Percentiles rank a stretch among this genome's conserved stretches.
These are phyloP conservation scores for Pangasius krempfi DNA, from an alignment of 2,797 vertebrate genomes.

Conservation along the genomic window DNA sequence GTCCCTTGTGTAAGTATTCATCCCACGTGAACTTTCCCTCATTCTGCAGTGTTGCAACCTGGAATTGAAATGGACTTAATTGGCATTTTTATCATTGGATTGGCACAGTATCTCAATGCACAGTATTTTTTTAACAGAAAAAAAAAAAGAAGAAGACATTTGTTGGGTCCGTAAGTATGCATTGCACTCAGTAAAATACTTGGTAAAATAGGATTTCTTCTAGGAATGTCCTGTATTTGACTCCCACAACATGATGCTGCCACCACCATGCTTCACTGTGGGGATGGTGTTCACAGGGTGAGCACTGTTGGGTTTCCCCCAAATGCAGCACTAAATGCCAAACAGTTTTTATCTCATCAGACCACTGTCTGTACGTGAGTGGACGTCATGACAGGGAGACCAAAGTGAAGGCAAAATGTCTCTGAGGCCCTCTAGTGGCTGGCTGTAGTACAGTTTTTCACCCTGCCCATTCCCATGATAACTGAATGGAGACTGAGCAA, in stretches of 20 bases:
- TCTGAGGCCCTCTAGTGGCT: constrained; percentile 5
- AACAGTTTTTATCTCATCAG: not conserved
- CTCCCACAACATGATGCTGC: not conserved
- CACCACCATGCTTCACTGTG: not conserved
- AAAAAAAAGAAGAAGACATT: not conserved
- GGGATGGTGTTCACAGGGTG: not conserved
- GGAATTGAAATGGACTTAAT: not conserved
- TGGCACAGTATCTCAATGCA: not conserved
- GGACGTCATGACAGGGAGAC: not conserved
- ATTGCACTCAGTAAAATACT: too few relatives aligned
- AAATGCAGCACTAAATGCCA: not conserved
- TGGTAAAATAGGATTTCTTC: not conserved
- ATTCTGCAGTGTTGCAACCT: not conserved
- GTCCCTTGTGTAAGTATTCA: not conserved
- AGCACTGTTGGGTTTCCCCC: not conserved
- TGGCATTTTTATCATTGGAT: not conserved
- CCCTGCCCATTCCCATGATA: not conserved
- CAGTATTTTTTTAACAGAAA: not conserved
- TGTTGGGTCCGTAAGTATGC: not conserved
- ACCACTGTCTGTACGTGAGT: not conserved
- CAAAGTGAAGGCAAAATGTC: not conserved
- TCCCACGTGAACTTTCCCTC: not conserved
- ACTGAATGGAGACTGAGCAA: not conserved
- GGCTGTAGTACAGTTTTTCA: not conserved
- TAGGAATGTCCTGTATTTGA: not conserved